Evolutionary conservation across 2,888 invertebrate genomes (phyloP), one percentile per base, ranked within the genome.

Genomic region (Micoletzkya japonica): DNA sequence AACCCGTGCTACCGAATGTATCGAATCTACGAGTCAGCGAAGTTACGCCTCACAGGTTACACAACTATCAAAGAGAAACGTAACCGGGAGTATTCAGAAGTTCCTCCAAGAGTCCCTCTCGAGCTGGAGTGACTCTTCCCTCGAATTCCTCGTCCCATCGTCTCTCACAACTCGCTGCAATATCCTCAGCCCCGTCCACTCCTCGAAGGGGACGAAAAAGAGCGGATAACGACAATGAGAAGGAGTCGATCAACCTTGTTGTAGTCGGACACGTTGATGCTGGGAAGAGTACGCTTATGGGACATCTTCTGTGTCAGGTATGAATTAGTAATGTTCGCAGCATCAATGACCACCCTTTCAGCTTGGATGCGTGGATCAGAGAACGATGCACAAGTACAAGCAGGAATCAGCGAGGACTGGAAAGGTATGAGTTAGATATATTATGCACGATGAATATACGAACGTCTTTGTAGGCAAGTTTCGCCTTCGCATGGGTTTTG

Each of bases 231-330:
- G 28, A 57, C 2, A 34, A 44, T n/a, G 67, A 39, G 59, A 59
- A 17, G 44, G 72, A 77, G 10, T 54, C 80, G 63, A 73, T 85
- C 36, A 86, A 85, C 71, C 67, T 85, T 68, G 82, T 86, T n/a
- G 82, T 86, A 7, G 82, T 85, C 32, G 98, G 90, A 36, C 98
- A 98, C 88, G 98, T 99, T 2, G 98, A 95, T 89, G 95, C 95
- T 44, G 95, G 95, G 0, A 95, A 95, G 87, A 93, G 93, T 77
- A 96, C 95, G 10, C 88, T 98, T n/a, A 94, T 98, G 92, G 98
- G 98, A 0, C 92, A 95, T 82, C 87, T 98, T 52, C 88, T 98
- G 0, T 95, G 91, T 86, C 86, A 87, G 76, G 81, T 87, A 68
- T 86, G 37, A 24, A 56, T 4, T 1, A n/a, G 30, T n/a, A 63